Evolutionary conservation across 2,888 invertebrate genomes (phyloP).

Genomic region (Aricia artaxerxes): DNA sequence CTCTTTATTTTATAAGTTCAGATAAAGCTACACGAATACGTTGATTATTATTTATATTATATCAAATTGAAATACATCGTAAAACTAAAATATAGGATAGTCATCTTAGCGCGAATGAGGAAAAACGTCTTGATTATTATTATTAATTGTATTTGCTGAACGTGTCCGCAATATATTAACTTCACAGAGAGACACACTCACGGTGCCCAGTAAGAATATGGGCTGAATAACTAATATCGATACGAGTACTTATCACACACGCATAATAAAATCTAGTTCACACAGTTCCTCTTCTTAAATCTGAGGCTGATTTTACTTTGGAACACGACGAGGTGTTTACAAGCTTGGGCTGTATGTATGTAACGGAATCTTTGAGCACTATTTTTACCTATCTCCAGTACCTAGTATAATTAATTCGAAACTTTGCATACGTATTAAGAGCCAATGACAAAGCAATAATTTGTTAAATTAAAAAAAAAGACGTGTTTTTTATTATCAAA

Average conservation of each 20-base stretch:
- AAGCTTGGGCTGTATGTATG: no score
- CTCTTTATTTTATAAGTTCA: no score
- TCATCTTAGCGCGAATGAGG: neutral
- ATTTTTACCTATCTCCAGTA: no score
- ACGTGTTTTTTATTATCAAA: no score
- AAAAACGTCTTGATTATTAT: conserved; percentile 19
- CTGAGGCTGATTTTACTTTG: neutral
- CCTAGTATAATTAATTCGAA: no score
- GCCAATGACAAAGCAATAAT: no score
- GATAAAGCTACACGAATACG: no score
- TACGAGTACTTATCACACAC: neutral
- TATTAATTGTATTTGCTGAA: neutral
- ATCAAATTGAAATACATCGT: neutral
- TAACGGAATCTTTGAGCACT: no score
- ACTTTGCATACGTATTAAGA: no score
- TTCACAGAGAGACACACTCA: neutral
- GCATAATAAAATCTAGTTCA: neutral
- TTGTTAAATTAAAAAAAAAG: no score
- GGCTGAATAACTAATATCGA: neutral
- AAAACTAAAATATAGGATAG: neutral
- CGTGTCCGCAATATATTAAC: neutral
- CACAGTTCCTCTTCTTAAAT: neutral
- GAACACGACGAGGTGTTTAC: no score
- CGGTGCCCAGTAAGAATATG: neutral
- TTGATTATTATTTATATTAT: no score